Evolutionary conservation across 2,888 invertebrate species (phyloP).

Genomic region (Hirtodrosophila trivittata): DNA sequence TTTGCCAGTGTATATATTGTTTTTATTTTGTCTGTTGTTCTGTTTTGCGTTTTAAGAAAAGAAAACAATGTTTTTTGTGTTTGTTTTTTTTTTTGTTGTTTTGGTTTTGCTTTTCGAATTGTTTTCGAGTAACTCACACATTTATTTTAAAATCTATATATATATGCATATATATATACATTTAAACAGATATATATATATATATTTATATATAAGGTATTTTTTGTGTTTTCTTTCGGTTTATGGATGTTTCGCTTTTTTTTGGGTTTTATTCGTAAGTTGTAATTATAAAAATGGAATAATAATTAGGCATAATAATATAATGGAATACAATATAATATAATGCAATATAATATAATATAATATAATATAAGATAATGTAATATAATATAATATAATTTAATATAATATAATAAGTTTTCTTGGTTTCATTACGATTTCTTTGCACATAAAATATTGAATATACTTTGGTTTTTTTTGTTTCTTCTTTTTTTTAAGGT

Average conservation of each 20-base stretch:
- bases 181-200: not conserved
- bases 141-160: slow-evolving; percentile 66
- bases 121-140: slow-evolving; percentile 74
- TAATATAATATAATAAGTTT: slow-evolving; percentile 58
- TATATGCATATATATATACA: slow-evolving; percentile 34
- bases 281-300: slow-evolving; percentile 79
- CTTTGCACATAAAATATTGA: slow-evolving; percentile 69
- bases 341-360: slow-evolving; percentile 70
- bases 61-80: slow-evolving; percentile 56
- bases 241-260: slow-evolving; percentile 43
- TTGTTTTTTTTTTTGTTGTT: slow-evolving; percentile 42
- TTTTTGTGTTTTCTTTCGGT: slow-evolving; percentile 33
- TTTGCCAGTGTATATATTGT: slow-evolving; percentile 6
- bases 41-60: slow-evolving; percentile 36
- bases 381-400: slow-evolving; percentile 74
- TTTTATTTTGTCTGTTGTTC: slow-evolving; percentile 22
- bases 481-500: slow-evolving; percentile 39
- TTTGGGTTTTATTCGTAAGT: slow-evolving; percentile 62
- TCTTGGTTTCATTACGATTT: slow-evolving; percentile 52
- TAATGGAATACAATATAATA: slow-evolving; percentile 72
- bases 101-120: slow-evolving; percentile 47
- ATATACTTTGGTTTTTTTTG: slow-evolving; percentile 62
- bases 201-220: slow-evolving; percentile 5
- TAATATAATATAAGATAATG: slow-evolving; percentile 65
- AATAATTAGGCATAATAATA: slow-evolving; percentile 76